These are phyloP conservation scores for Pocillopora grandis DNA, from an alignment of 92 coral and sea anemone species.

Conservation along the genomic window DNA sequence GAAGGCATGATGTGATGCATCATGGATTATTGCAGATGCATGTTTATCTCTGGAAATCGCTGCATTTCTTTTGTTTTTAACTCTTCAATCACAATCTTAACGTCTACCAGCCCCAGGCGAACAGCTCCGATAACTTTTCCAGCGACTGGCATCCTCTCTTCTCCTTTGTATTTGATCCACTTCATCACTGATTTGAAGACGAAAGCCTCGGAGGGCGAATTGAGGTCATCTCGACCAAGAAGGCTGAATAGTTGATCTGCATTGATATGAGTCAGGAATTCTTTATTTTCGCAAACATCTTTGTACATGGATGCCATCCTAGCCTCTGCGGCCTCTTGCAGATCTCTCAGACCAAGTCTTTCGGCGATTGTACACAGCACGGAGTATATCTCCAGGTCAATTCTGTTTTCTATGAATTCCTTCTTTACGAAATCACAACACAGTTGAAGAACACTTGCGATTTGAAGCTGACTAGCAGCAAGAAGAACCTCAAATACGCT, in stretches of 20 bases:
- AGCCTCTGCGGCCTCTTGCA: too few relatives aligned
- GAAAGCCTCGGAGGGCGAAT: constrained; percentile 63
- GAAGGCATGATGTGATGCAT: constrained; percentile 10
- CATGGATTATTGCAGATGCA: background rate
- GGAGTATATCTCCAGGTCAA: too few relatives aligned
- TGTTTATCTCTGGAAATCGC: background rate
- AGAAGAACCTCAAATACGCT: too few relatives aligned
- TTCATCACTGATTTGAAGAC: constrained; percentile 64
- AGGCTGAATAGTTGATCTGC: constrained; percentile 46
- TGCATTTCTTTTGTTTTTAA: constrained; percentile 21
- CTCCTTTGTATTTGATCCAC: constrained; percentile 65
- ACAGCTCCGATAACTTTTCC: constrained; percentile 57
- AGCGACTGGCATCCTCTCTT: constrained; percentile 44
- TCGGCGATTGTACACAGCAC: too few relatives aligned
- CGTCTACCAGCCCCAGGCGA: constrained; percentile 53
- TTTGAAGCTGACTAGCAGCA: too few relatives aligned
- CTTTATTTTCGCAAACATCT: constrained; percentile 51
- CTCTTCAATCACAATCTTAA: constrained; percentile 10
- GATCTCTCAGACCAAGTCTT: too few relatives aligned
- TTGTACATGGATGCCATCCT: too few relatives aligned
- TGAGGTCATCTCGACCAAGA: constrained; percentile 51
- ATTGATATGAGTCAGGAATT: constrained; percentile 41
- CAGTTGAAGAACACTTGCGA: constrained; percentile 22
- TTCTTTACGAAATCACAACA: constrained; percentile 1
- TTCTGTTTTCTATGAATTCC: background rate